phyloP scores from a whole-genome alignment of 2,888 invertebrate species.

The Sesia bembeciformis region DNA sequence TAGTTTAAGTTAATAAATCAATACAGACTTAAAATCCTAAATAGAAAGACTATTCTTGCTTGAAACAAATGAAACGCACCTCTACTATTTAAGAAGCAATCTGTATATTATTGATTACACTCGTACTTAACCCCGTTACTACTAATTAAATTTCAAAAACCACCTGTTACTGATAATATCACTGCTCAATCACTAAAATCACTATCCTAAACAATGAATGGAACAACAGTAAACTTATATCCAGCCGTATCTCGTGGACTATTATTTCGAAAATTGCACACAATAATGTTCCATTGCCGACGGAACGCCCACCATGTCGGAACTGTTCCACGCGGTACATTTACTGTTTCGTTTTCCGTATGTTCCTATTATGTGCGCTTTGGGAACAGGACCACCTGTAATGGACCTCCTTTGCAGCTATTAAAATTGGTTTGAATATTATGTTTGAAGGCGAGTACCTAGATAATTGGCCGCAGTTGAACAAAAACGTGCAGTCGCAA shows the following conservation, averaged over 20 bases:
- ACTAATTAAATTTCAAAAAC: neutral
- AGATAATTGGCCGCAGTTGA: too few relatives aligned
- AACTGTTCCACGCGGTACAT: constrained; percentile 4
- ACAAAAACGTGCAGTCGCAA: too few relatives aligned
- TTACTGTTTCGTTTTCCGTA: constrained; percentile 8
- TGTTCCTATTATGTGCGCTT: constrained; percentile 5
- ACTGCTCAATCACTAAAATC: neutral
- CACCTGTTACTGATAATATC: neutral
- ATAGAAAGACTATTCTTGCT: too few relatives aligned
- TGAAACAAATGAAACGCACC: too few relatives aligned
- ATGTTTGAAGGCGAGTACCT: too few relatives aligned
- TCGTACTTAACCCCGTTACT: too few relatives aligned
- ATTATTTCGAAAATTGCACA: constrained; percentile 13
- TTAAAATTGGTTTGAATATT: neutral
- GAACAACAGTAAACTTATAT: neutral
- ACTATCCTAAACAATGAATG: neutral
- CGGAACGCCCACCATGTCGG: constrained; percentile 9
- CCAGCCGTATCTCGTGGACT: constrained; percentile 1
- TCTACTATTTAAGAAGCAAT: too few relatives aligned
- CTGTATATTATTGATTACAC: too few relatives aligned
- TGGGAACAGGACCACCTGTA: neutral
- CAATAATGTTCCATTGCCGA: constrained; percentile 11
- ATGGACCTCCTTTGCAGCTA: constrained; percentile 3
- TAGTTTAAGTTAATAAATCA: too few relatives aligned
- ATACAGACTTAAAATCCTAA: too few relatives aligned